A percentile compares a stretch with the other conserved stretches of the same genome.
phyloP scores from a whole-genome alignment of 2,797 vertebrate genomes.

The Protosalanx chinensis region DNA sequence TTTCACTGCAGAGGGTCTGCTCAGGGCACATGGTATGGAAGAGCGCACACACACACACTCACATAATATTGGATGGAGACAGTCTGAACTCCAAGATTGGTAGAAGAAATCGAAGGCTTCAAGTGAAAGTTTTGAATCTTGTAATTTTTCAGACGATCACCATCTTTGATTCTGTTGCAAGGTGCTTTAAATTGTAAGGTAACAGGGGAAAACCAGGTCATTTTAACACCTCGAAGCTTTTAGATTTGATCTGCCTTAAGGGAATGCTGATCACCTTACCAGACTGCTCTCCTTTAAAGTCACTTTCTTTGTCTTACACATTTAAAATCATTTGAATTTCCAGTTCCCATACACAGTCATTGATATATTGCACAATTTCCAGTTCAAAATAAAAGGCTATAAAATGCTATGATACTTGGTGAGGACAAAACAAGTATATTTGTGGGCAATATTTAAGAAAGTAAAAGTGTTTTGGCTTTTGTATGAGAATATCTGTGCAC shows the following conservation, averaged over 20 bases:
- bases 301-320: too few relatives aligned
- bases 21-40: conserved; percentile 90
- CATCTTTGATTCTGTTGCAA: conserved; percentile 24
- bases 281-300: background rate
- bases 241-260: conserved; percentile 52
- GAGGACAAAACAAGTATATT: too few relatives aligned
- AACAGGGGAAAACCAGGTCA: conserved; percentile 38
- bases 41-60: conserved; percentile 12
- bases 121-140: too few relatives aligned
- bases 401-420: too few relatives aligned
- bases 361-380: background rate
- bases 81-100: background rate
- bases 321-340: too few relatives aligned
- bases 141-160: conserved; percentile 19
- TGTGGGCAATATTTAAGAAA: too few relatives aligned
- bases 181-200: conserved; percentile 47
- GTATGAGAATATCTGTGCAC: too few relatives aligned
- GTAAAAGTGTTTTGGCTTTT: too few relatives aligned
- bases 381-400: too few relatives aligned
- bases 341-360: background rate
- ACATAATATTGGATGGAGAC: background rate
- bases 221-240: conserved; percentile 38
- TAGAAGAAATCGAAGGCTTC: too few relatives aligned
- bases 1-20: conserved; percentile 96
- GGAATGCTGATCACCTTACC: conserved; percentile 16